Base-by-base conservation (phyloP, 2,113 vertebrate species). In the Oryzias curvinotus region DNA sequence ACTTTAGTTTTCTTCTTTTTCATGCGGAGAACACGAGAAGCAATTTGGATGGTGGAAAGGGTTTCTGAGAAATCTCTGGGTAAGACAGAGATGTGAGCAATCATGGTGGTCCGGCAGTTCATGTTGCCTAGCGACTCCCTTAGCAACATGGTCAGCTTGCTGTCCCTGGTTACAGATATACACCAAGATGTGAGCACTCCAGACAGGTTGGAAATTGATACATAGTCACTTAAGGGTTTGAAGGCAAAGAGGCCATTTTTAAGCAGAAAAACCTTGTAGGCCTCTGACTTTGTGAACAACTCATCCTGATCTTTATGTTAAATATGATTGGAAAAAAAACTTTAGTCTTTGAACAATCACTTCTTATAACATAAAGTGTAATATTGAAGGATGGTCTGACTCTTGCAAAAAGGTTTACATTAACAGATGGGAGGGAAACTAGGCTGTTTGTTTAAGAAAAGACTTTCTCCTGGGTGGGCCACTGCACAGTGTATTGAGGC, bases 1-100 rank as follows among this genome's bases (percentile, higher is more conserved):
- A 98, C 97, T 95, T 99, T 99, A 23, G 95, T 94, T 86, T 99
- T 99, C 93, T 99, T 99, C 73, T 99, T 99, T 91, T 98, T 98
- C 96, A 99, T 96, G 78, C 97, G 92, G 68, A 98, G 91, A 65
- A 99, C 95, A 0, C 97, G 90, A 0, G 96, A 96, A 18, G 97
- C 97, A 7, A 99, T 95, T 93, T 99, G 97, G 86, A 99, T 93
- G 77, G 96, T 98, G 83, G 95, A 98, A 59, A 99, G 94, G 0
- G 96, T 98, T 86, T 99, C 96, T 0, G 96, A 92, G 2, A 98
- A 98, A 92, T 92, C 95, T 65, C 92, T 93, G 0, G 95, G 93
- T 4, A 93, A 90, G 0, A 96, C 93, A 14, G 97, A 98, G 93
- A 99, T 96, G 91, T 98, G 97, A 66, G 95, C 95, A 42, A 99